Percentiles rank a stretch among this genome's conserved stretches.
Evolutionary conservation across 1,140 invertebrate species (phyloP).

Genomic region (Notospermus geniculatus): DNA sequence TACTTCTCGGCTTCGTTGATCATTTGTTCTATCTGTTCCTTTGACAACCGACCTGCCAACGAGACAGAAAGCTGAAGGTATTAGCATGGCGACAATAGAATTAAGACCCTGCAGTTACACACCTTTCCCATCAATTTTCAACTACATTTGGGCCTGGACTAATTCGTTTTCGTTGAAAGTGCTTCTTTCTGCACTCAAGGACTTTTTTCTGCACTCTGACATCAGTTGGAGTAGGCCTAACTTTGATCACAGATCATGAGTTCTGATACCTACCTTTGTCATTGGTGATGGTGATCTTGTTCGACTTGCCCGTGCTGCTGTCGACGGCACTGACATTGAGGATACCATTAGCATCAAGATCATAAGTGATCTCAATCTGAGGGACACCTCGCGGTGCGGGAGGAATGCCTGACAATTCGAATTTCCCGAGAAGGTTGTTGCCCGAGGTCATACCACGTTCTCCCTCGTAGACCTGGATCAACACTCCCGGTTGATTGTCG

Average conservation of each 20-base stretch:
- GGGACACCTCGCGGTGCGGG: constrained; percentile 89
- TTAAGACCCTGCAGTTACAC: no score
- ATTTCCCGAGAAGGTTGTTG: constrained; percentile 83
- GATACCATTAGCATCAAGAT: constrained; percentile 63
- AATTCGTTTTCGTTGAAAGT: no score
- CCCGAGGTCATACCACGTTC: constrained; percentile 64
- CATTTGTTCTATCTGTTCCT: constrained; percentile 96
- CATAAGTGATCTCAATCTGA: constrained; percentile 67
- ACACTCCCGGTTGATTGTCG: constrained; percentile 73
- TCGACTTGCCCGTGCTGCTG: constrained; percentile 69
- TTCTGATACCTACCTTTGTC: constrained; percentile 68
- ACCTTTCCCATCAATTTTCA: no score
- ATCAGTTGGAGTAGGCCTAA: no score
- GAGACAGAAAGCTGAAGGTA: background rate
- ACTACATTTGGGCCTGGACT: no score
- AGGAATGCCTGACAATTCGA: constrained; percentile 88
- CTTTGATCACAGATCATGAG: no score
- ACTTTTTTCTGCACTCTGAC: no score
- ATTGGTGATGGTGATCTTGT: constrained; percentile 97
- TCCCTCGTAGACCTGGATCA: constrained; percentile 66
- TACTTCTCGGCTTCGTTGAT: constrained; percentile 94
- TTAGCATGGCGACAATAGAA: no score
- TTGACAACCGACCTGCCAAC: constrained; percentile 72
- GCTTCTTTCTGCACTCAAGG: no score
- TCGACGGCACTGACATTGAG: constrained; percentile 57